phyloP scores from a whole-genome alignment of 64 coral and sea anemone species.

The Exaiptasia diaphana region DNA sequence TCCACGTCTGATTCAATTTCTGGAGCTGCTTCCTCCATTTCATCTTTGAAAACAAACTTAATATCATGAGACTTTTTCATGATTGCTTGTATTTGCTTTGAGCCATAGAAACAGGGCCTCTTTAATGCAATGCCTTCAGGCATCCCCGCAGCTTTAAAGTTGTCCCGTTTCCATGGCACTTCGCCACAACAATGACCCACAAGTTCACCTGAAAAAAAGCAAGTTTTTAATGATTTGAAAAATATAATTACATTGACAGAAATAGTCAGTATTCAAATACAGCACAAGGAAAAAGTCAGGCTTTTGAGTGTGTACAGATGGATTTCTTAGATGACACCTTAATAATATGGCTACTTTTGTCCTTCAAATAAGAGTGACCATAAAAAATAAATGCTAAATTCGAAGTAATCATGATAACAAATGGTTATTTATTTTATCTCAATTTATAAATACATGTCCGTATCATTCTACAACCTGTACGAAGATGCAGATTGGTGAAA shows the following conservation, averaged over 20 bases:
- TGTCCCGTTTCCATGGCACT: not conserved
- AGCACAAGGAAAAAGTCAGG: no score
- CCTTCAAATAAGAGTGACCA: no score
- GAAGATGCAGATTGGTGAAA: no score
- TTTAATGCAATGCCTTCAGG: not conserved
- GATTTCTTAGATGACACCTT: no score
- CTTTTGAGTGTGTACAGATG: no score
- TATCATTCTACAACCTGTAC: no score
- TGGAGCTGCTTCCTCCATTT: not conserved
- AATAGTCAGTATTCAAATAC: no score
- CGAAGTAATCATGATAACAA: no score
- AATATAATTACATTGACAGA: not conserved
- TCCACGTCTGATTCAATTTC: not conserved
- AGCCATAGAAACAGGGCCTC: not conserved
- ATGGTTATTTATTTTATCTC: no score
- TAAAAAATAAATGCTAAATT: no score
- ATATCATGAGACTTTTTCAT: not conserved
- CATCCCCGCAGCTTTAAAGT: not conserved
- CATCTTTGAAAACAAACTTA: not conserved
- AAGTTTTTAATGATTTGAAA: not conserved
- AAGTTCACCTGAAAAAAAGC: not conserved
- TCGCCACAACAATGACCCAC: not conserved
- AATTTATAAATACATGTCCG: no score
- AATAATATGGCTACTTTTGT: no score
- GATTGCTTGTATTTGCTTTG: not conserved